Conservation (phyloP, 2,113 vertebrate species). For the Oryzias javanicus region DNA sequence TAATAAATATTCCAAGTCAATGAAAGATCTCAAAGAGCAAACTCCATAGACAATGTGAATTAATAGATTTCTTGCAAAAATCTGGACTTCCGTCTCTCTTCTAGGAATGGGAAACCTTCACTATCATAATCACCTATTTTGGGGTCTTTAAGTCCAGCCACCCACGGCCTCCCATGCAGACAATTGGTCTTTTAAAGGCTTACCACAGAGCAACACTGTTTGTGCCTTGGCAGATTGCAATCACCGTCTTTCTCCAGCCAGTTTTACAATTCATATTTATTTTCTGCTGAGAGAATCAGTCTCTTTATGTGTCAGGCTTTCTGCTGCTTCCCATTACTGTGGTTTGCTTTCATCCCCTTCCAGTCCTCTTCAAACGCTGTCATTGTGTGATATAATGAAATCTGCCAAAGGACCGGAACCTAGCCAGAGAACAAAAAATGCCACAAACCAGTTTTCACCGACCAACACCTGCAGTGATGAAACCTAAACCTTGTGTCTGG, state of each 20-base stretch:
- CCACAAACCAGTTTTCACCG: slow-evolving; percentile 37
- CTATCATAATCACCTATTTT: slow-evolving; percentile 83
- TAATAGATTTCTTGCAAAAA: slow-evolving; percentile 45
- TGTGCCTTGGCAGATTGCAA: slow-evolving; percentile 81
- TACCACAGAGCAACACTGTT: slow-evolving; percentile 84
- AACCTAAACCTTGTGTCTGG: slow-evolving; percentile 35
- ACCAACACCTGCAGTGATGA: slow-evolving; percentile 59
- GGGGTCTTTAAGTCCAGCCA: slow-evolving; percentile 81
- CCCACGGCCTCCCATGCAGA: slow-evolving; percentile 68
- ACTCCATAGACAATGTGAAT: slow-evolving; percentile 28
- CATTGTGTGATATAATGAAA: slow-evolving; percentile 83
- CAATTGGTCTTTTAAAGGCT: slow-evolving; percentile 82
- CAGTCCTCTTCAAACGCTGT: slow-evolving; percentile 81
- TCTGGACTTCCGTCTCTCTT: slow-evolving; percentile 80
- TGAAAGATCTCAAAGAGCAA: slow-evolving; percentile 22
- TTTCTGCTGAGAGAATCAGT: slow-evolving; percentile 81
- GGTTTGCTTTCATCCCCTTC: slow-evolving; percentile 86
- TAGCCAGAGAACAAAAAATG: slow-evolving; percentile 51
- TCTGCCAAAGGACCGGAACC: slow-evolving; percentile 69
- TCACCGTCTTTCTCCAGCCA: slow-evolving; percentile 75
- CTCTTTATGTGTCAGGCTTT: slow-evolving; percentile 84
- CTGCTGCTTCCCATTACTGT: slow-evolving; percentile 87
- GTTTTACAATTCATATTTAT: slow-evolving; percentile 88
- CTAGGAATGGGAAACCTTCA: slow-evolving; percentile 71
- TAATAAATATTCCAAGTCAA: slow-evolving; percentile 28